Evolutionary conservation across 2,888 invertebrate species (phyloP), one percentile per base, ranked within the genome.

Genomic region (Prionchulus punctatus): DNA sequence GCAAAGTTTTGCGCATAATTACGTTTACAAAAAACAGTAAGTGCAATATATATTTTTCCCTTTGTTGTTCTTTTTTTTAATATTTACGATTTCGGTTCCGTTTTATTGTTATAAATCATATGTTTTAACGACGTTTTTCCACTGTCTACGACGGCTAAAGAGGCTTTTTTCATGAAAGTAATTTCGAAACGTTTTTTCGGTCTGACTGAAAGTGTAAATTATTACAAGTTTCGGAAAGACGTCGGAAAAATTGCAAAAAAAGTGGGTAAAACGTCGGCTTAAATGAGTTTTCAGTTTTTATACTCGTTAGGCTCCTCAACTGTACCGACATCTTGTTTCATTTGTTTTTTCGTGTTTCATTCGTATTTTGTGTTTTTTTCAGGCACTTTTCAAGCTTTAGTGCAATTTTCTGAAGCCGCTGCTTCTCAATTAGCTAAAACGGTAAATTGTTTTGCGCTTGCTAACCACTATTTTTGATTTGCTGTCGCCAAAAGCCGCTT

Each of bases 21-120:
- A 99, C 96, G 67, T 99, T 98, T 79, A 96, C 90, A 70, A 99
- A 98, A 80, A 98, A 98, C 77, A 92, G 94, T 90, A 80, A 86
- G 87, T 72, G 25, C 27, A 12, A 25, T 30, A 30, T 2, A 31
- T 21, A 50, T 7, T 3, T 21, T 4, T 21, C 3, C 18, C 7
- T 50, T 7, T 50, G 21, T 7, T 12, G 7, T 21, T 12, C 28
- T 27, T 50, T 50, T 4, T 12, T 12, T 3, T 15, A 26, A 26
- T 50, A 4, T 50, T 53, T 23, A 36, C 42, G 15, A 43, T 26
- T n/a, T n/a, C n/a, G n/a, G n/a, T n/a, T n/a, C n/a, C n/a, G n/a
- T n/a, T n/a, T n/a, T n/a, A n/a, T n/a, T n/a, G n/a, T n/a, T n/a
- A n/a, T n/a, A n/a, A n/a, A n/a, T n/a, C n/a, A n/a, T n/a, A n/a